These are phyloP conservation scores for Galleria mellonella DNA, from an alignment of 1,140 invertebrate species.

Conservation along the genomic window DNA sequence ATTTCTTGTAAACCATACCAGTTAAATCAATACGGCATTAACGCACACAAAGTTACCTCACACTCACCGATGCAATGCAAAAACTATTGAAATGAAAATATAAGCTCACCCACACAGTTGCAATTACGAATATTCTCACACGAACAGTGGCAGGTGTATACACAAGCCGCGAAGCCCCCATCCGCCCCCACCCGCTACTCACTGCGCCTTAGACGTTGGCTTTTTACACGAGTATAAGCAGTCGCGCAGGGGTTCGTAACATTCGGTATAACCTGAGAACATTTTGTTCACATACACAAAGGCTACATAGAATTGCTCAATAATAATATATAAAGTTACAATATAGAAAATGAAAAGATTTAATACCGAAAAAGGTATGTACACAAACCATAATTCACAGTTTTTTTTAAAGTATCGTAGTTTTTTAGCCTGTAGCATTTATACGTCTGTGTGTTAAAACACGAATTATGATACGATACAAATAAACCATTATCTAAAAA, in stretches of 20 bases:
- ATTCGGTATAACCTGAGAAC: slow-evolving; percentile 30
- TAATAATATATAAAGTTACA: too few species aligned
- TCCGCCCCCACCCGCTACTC: slow-evolving; percentile 18
- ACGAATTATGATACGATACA: too few species aligned
- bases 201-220: slow-evolving; percentile 63
- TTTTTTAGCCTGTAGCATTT: too few species aligned
- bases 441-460: too few species aligned
- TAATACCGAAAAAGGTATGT: too few species aligned
- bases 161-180: slow-evolving; percentile 25
- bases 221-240: slow-evolving; percentile 67
- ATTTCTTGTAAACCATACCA: slow-evolving; percentile 49
- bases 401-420: too few species aligned
- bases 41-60: slow-evolving; percentile 47
- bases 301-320: too few species aligned
- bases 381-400: too few species aligned
- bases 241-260: slow-evolving; percentile 33
- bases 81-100: slow-evolving; percentile 72
- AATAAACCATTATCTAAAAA: too few species aligned
- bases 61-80: slow-evolving; percentile 54
- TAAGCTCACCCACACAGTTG: slow-evolving; percentile 37
- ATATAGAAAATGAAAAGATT: too few species aligned
- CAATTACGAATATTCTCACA: slow-evolving; percentile 33
- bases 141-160: slow-evolving; percentile 34
- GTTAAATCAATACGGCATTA: slow-evolving; percentile 68
- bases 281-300: background rate